Conservation (phyloP, 2,113 vertebrate genomes). For the Oncorhynchus mykiss region DNA sequence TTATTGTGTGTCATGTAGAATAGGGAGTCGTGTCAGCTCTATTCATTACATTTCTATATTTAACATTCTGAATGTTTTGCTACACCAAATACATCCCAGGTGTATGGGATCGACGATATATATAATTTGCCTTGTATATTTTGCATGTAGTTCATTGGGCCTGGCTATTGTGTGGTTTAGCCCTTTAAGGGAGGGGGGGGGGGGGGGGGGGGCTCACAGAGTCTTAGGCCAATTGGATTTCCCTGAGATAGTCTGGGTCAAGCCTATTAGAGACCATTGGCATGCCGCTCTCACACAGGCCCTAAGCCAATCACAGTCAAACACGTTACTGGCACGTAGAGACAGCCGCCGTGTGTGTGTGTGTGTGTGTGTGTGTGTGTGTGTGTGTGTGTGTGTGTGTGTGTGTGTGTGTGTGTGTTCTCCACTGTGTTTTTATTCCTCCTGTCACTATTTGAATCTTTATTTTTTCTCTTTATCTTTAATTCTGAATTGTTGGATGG, state of each 20-base stretch:
- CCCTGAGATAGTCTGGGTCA: constrained; percentile 83
- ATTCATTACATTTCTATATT: too few relatives aligned
- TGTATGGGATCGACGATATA: too few relatives aligned
- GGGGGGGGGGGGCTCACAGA: constrained; percentile 58
- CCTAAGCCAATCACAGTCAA: constrained; percentile 69
- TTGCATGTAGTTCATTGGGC: too few relatives aligned
- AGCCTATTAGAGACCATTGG: constrained; percentile 83
- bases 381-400: constrained; percentile 15
- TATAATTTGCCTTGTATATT: too few relatives aligned
- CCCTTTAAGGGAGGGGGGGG: neutral
- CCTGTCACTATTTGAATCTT: too few relatives aligned
- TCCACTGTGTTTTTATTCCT: neutral
- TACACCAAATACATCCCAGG: too few relatives aligned
- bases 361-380: neutral
- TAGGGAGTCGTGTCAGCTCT: too few relatives aligned
- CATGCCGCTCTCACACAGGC: constrained; percentile 74
- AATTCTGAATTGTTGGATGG: too few relatives aligned
- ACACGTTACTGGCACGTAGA: constrained; percentile 55
- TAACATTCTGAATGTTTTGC: too few relatives aligned
- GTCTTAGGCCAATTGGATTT: constrained; percentile 83
- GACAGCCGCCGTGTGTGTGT: constrained; percentile 17
- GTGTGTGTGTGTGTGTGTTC: constrained; percentile 16
- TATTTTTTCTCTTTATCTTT: too few relatives aligned
- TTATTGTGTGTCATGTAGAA: too few relatives aligned
- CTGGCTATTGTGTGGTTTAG: constrained; percentile 23